Evolutionary conservation across 1,140 invertebrate genomes (phyloP).

Genomic region (Apis cerana): DNA sequence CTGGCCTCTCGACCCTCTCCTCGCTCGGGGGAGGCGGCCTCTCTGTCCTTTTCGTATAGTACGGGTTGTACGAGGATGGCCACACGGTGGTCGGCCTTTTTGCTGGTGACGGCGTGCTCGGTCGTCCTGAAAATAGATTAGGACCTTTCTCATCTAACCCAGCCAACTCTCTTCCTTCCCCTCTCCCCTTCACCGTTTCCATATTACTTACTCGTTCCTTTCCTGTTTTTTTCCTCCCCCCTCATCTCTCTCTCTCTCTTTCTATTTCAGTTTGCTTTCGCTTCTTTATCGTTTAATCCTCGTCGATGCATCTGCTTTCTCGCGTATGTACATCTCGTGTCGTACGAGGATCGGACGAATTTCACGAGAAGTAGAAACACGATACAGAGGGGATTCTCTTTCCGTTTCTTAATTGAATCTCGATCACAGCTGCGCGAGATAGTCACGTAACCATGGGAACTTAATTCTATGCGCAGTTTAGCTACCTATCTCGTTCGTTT

Average conservation of each 20-base stretch:
- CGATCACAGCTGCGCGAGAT: constrained; percentile 27
- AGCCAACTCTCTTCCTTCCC: constrained; percentile 51
- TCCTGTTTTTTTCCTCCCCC: not conserved
- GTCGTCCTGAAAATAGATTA: constrained; percentile 78
- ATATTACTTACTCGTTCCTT: no score
- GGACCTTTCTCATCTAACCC: constrained; percentile 75
- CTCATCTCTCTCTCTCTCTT: not conserved
- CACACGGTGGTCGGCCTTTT: constrained; percentile 75
- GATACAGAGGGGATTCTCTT: not conserved
- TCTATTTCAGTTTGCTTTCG: not conserved
- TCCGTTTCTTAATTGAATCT: constrained; percentile 19
- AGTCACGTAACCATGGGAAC: not conserved
- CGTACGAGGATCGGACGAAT: constrained; percentile 58
- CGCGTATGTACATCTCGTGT: constrained; percentile 66
- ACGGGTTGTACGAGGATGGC: constrained; percentile 74
- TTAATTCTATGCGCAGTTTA: not conserved
- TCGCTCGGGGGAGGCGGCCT: constrained; percentile 71
- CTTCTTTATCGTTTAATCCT: constrained; percentile 26
- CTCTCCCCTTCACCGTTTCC: constrained; percentile 26
- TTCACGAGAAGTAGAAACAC: not conserved
- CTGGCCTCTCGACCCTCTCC: constrained; percentile 72
- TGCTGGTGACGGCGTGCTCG: constrained; percentile 72
- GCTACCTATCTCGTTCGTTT: not conserved
- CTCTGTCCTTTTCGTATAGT: constrained; percentile 76
- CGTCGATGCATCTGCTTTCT: not conserved